Base-by-base conservation (phyloP, 2,797 vertebrate genomes). In the Lutjanus argentimaculatus region DNA sequence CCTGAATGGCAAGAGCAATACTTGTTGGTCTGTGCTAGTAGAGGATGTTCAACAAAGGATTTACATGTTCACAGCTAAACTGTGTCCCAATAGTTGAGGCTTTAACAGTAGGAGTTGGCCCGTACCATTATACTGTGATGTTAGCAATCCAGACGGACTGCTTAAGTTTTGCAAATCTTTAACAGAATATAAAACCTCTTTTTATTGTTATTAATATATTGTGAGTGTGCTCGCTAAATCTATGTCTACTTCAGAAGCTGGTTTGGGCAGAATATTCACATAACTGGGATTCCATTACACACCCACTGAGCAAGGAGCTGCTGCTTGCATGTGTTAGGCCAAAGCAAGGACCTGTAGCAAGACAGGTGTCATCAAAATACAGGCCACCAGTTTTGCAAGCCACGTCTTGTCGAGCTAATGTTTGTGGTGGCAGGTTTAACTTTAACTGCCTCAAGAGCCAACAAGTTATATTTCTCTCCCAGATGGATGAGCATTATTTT, bases 271-370 rank as follows among this genome's bases (percentile, higher is more conserved):
- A 78, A 25, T 68, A 56, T 66, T 64, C 62, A 69, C 80, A 91
- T 91, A 48, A 56, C 65, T 80, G 21, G 43, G 61, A 91, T 90
- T 89, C 83, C 85, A 82, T 19, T 22, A 68, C 82, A 88, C 89
- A 72, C 78, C 75, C 77, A 80, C 52, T 13, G 4, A 75, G 30
- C 14, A 52, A 48, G 13, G 45, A 82, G 11, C 22, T 0, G 2
- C 42, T 53, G 53, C 59, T 25, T 70, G n/a, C 42, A 46, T 64
- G 59, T 43, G 63, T 51, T 30, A 42, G 4, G 10, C 36, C 72
- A 79, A 72, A 78, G 63, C 59, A 72, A 69, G 45, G 21, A 79
- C 61, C 45, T 67, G 72, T 25, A 67, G 17, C 15, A 71, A 53
- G 7, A 17, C 57, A 59, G 53, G 4, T 64, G 70, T 69, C 67